Evolutionary conservation across 2,888 invertebrate genomes (phyloP).

Genomic region (Epicampocera succincta): DNA sequence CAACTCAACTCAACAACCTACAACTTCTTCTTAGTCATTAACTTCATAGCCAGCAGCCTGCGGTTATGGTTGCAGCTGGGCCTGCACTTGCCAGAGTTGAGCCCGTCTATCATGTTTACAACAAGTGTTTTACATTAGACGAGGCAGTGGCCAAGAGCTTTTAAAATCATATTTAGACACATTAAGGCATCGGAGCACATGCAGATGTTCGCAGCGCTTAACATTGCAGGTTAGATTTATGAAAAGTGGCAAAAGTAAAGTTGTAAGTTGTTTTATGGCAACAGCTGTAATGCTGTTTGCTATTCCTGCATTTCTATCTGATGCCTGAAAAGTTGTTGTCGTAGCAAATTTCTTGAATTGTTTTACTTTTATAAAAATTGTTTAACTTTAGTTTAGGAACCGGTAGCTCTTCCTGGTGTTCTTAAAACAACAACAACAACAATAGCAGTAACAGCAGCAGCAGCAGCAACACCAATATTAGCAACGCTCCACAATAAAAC

Average conservation of each 20-base stretch:
- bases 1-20: not conserved
- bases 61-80: not conserved
- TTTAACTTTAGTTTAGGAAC: slow-evolving; percentile 25
- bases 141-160: slow-evolving; percentile 43
- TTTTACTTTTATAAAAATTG: slow-evolving; percentile 1
- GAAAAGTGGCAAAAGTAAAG: slow-evolving; percentile 14
- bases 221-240: slow-evolving; percentile 14
- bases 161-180: slow-evolving; percentile 51
- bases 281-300: slow-evolving; percentile 46
- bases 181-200: slow-evolving; percentile 20
- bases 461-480: slow-evolving; percentile 14
- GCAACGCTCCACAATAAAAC: slow-evolving; percentile 3
- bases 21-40: not conserved
- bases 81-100: not conserved
- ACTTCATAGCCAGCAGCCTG: slow-evolving; percentile 2
- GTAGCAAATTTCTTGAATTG: slow-evolving; percentile 18
- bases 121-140: slow-evolving; percentile 41
- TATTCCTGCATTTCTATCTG: slow-evolving; percentile 54
- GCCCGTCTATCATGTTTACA: slow-evolving; percentile 25
- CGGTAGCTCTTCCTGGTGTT: slow-evolving; percentile 48
- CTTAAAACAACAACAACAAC: slow-evolving; percentile 29
- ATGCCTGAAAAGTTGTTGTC: slow-evolving; percentile 4
- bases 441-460: too few species aligned
- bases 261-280: slow-evolving; percentile 56
- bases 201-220: not conserved